Conservation (phyloP, 2,888 invertebrate genomes). For the Sycophila texana region DNA sequence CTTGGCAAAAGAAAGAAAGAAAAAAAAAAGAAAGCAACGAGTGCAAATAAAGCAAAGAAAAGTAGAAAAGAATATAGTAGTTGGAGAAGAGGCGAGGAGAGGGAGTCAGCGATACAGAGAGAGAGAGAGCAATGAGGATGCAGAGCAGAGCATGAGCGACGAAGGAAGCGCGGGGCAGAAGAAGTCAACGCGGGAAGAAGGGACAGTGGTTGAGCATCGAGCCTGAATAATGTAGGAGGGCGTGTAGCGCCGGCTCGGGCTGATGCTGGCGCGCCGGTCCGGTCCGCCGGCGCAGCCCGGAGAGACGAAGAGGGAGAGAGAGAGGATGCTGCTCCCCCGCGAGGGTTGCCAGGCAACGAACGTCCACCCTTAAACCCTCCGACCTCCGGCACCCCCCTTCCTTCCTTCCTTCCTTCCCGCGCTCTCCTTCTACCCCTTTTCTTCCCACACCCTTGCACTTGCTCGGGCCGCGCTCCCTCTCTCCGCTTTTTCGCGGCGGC, state of each 20-base stretch:
- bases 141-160: neutral
- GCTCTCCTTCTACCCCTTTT: conserved; percentile 37
- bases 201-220: conserved; percentile 70
- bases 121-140: neutral
- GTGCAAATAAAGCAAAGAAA: neutral
- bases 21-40: neutral
- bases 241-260: conserved; percentile 56
- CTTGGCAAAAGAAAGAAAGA: neutral
- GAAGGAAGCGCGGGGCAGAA: conserved; percentile 7
- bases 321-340: too few species aligned
- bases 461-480: conserved; percentile 39
- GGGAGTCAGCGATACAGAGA: neutral
- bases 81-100: neutral
- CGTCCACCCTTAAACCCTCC: conserved; percentile 71
- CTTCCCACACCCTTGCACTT: neutral
- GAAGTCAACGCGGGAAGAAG: conserved; percentile 57
- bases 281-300: conserved; percentile 54
- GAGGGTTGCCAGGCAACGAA: conserved; percentile 72
- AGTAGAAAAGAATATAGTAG: neutral
- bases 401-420: conserved; percentile 54
- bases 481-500: conserved; percentile 49
- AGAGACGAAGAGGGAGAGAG: conserved; percentile 60
- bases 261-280: conserved; percentile 40
- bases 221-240: conserved; percentile 70
- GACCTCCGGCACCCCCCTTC: conserved; percentile 60